These are phyloP conservation scores for Mesaphorura yosii DNA, from an alignment of 1,140 invertebrate genomes.

Conservation along the genomic window DNA sequence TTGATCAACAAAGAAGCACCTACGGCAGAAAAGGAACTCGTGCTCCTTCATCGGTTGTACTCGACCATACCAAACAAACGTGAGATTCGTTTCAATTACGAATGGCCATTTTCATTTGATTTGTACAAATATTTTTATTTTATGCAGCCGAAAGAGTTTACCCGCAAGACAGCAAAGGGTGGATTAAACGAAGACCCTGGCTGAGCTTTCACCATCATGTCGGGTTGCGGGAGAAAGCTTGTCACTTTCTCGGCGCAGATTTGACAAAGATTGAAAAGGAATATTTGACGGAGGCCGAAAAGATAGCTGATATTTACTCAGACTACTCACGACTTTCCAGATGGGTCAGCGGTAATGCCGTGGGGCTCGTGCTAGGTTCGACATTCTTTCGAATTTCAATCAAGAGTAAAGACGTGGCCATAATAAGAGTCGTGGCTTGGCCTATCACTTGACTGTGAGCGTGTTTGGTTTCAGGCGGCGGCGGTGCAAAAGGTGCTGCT, in stretches of 20 bases:
- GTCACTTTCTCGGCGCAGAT: not conserved
- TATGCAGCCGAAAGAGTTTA: not conserved
- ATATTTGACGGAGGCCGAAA: not conserved
- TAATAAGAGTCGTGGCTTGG: too few species aligned
- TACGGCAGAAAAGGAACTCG: slow-evolving; percentile 16
- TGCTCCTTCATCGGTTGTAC: slow-evolving; percentile 6
- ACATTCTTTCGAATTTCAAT: too few species aligned
- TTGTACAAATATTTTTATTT: too few species aligned
- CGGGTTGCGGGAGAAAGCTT: not conserved
- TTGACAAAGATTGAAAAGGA: not conserved
- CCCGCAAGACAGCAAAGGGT: not conserved
- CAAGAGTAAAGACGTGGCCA: too few species aligned
- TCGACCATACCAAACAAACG: not conserved
- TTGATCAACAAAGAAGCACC: slow-evolving; percentile 2
- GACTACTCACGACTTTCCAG: slow-evolving; percentile 13
- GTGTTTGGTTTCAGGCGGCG: too few species aligned
- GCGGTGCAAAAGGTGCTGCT: too few species aligned
- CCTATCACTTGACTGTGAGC: too few species aligned
- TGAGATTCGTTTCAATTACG: not conserved
- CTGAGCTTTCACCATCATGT: slow-evolving; percentile 21
- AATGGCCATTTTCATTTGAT: too few species aligned
- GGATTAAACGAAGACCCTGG: slow-evolving; percentile 10
- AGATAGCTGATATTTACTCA: not conserved
- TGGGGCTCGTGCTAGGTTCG: slow-evolving; percentile 15
- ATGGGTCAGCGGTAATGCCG: slow-evolving; percentile 9